Percentiles rank a stretch among this genome's conserved stretches.
Evolutionary conservation across 1,140 invertebrate genomes (phyloP).

Genomic region (Nomia melanderi): DNA sequence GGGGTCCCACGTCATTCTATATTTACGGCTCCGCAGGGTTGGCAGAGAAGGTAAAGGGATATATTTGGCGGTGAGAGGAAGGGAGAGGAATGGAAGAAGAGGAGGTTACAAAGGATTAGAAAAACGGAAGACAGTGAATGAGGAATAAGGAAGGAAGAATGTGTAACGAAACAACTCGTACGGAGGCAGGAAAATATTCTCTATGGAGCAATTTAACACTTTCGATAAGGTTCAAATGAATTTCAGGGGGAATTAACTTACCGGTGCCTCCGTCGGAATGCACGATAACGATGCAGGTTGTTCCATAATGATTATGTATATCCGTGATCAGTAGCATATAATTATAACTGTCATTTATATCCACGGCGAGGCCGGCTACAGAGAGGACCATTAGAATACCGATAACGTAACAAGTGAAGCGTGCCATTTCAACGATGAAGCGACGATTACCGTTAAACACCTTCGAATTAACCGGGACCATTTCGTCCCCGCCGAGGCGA

Average conservation of each 20-base stretch:
- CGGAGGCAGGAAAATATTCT: too few species aligned
- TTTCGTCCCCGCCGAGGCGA: not conserved
- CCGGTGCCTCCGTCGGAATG: conserved; percentile 12
- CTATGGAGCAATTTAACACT: too few species aligned
- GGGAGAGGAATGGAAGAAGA: too few species aligned
- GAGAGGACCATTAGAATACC: not conserved
- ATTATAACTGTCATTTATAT: conserved; percentile 10
- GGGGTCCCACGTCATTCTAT: too few species aligned
- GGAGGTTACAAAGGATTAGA: too few species aligned
- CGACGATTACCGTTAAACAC: not conserved
- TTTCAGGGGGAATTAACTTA: conserved; percentile 15
- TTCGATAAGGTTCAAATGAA: not conserved
- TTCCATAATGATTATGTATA: conserved; percentile 51
- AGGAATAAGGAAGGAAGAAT: too few species aligned
- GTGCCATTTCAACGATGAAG: not conserved
- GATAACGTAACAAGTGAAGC: not conserved
- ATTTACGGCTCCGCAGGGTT: too few species aligned
- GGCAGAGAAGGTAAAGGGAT: too few species aligned
- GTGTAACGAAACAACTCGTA: too few species aligned
- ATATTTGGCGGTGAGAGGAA: too few species aligned
- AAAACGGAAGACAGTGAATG: too few species aligned
- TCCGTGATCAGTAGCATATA: conserved; percentile 50
- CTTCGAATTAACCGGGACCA: not conserved
- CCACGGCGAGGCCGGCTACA: not conserved
- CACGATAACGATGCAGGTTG: conserved; percentile 52